phyloP scores from a whole-genome alignment of 2,113 vertebrate genomes.

The Grammomys surdaster region DNA sequence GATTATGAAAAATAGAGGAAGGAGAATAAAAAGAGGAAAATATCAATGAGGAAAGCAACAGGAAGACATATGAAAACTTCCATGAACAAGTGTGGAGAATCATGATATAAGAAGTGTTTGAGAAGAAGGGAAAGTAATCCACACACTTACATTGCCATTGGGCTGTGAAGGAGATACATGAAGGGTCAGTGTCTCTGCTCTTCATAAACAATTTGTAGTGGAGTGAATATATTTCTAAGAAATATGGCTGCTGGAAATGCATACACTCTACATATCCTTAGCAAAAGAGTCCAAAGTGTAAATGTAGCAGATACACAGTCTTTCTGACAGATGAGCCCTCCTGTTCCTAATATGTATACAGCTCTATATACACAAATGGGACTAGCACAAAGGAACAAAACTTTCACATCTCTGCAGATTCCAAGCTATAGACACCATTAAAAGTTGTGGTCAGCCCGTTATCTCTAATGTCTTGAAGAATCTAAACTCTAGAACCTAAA shows the following conservation, averaged over 20 bases:
- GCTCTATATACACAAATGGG: conserved; percentile 40
- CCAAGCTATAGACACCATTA: conserved; percentile 42
- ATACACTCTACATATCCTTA: neutral
- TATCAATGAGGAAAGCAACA: neutral
- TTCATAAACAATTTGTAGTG: neutral
- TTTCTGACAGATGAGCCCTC: conserved; percentile 49
- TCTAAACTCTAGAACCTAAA: neutral
- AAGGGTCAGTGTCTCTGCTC: neutral
- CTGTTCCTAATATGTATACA: conserved; percentile 65
- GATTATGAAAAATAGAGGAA: conserved; percentile 24
- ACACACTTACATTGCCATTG: neutral
- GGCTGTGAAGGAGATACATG: neutral
- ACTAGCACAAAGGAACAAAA: conserved; percentile 19
- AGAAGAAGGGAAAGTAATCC: neutral
- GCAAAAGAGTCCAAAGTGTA: conserved; percentile 19
- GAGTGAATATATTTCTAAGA: neutral
- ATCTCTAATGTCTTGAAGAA: conserved; percentile 4
- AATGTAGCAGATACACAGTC: conserved; percentile 16
- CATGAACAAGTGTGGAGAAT: conserved; percentile 20
- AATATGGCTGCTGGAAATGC: neutral
- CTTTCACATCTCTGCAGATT: neutral
- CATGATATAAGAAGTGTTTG: neutral
- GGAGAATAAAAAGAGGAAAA: neutral
- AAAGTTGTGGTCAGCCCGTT: neutral
- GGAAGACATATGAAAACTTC: conserved; percentile 21